A percentile compares a stretch with the other conserved stretches of the same genome.
phyloP scores from a whole-genome alignment of 2,888 invertebrate species.

The Dicyrtomina minuta region DNA sequence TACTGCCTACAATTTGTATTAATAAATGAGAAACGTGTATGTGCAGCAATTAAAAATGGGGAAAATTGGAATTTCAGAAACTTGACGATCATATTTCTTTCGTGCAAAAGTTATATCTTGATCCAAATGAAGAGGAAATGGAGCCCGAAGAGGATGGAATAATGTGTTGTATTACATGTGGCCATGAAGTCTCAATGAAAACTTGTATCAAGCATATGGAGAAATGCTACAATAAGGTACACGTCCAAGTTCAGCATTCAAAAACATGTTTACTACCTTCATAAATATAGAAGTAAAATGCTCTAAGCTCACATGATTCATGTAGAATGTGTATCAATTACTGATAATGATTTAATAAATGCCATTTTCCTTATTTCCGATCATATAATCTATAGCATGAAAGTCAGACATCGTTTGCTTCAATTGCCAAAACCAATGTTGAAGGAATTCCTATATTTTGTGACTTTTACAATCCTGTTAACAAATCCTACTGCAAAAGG shows the following conservation, averaged over 20 bases:
- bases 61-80: conserved; percentile 58
- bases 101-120: conserved; percentile 71
- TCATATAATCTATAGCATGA: conserved; percentile 68
- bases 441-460: conserved; percentile 97
- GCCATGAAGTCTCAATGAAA: conserved; percentile 88
- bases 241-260: conserved; percentile 1
- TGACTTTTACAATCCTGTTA: conserved; percentile 86
- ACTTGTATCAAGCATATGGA: conserved; percentile 96
- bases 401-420: conserved; percentile 94
- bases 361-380: background rate
- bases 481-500: conserved; percentile 92
- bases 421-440: conserved; percentile 88
- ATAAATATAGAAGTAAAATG: too few relatives aligned
- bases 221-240: conserved; percentile 89
- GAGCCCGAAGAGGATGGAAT: conserved; percentile 69
- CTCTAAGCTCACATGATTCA: background rate
- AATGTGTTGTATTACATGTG: conserved; percentile 95
- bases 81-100: conserved; percentile 78
- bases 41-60: too few relatives aligned
- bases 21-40: too few relatives aligned
- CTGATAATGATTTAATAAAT: background rate
- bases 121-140: conserved; percentile 64
- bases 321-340: background rate
- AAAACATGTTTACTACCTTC: background rate
- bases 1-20: too few relatives aligned